Base-by-base conservation (phyloP, 2,888 invertebrate species). In the Antheraea yamamai region DNA sequence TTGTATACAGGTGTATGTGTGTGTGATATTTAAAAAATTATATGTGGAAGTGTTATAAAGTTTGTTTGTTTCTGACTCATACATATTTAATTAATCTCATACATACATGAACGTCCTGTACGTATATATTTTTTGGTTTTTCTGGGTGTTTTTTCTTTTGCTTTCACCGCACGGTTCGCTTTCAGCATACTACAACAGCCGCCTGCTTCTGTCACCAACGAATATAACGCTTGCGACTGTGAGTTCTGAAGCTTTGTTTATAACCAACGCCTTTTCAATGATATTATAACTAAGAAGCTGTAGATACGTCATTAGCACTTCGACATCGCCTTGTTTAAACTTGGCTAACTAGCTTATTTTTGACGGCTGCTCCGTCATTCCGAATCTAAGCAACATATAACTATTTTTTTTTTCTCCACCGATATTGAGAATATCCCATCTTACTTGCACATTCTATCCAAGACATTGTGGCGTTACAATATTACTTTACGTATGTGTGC, bases 101-200 rank as follows among this genome's bases (percentile, higher is more conserved):
- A 61, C 61, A 61, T 23, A 12, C 61, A 8, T 61, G 10, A 2
- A 23, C 61, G 23, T 16, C 12, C 64, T 66, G 30, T 66, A 66
- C 16, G 30, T 66, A 66, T 30, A 30, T 18, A 6, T 61, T 1
- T 6, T 66, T 12, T 66, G 14, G 64, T 14, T n/a, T 70, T n/a
- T 70, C 8, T 70, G 70, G 70, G 70, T 39, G 35, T 70, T 70
- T 70, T 23, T 14, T n/a, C 20, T 7, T 61, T 20, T 73, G 47
- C 72, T 61, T 73, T 77, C 64, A 75, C 77, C 73, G 76, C 75
- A 74, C 75, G 72, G 75, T 72, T 77, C 80, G 84, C 85, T 85
- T 85, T 80, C 85, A 85, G 87, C 81, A 79, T 81, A 83, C 84
- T 81, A 83, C 84, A 83, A 68, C 85, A 84, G 4, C 75, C 85